Conservation (phyloP, 2,888 invertebrate genomes). For the Dugesia japonica region DNA sequence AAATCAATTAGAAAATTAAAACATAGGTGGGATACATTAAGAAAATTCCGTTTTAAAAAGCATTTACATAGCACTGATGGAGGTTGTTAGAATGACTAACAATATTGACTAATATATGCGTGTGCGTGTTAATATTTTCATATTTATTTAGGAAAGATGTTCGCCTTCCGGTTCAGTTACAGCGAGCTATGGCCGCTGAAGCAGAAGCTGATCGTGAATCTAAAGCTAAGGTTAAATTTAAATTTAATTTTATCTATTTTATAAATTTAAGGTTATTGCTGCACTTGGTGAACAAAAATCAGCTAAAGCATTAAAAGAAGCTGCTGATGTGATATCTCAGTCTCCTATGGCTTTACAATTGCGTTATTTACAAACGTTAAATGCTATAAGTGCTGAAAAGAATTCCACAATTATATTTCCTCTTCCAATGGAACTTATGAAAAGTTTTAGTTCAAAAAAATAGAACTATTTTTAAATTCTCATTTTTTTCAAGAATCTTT, state of each 20-base stretch:
- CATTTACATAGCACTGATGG: too few relatives aligned
- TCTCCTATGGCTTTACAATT: constrained; percentile 6
- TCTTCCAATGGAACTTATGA: constrained; percentile 12
- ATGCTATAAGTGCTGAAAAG: background rate
- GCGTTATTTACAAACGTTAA: constrained; percentile 1
- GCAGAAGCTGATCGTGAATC: constrained; percentile 8
- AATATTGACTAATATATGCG: too few relatives aligned
- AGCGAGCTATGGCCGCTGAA: background rate
- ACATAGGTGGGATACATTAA: too few relatives aligned
- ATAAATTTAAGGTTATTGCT: background rate
- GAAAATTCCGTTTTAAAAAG: too few relatives aligned
- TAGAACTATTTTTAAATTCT: background rate
- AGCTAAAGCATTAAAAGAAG: background rate
- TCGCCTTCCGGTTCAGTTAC: background rate
- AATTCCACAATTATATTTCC: constrained; percentile 11
- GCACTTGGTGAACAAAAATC: constrained; percentile 16
- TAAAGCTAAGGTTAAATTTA: background rate
- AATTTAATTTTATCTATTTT: too few relatives aligned
- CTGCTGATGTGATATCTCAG: background rate
- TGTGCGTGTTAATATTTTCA: too few relatives aligned
- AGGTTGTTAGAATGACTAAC: too few relatives aligned
- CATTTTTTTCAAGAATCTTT: too few relatives aligned
- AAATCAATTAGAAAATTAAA: too few relatives aligned
- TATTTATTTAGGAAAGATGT: constrained; percentile 12
- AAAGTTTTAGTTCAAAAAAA: constrained; percentile 3